Percentiles rank a stretch among this genome's conserved stretches.
Conservation (phyloP, 2,888 invertebrate species). For the Nycteola revayana region DNA sequence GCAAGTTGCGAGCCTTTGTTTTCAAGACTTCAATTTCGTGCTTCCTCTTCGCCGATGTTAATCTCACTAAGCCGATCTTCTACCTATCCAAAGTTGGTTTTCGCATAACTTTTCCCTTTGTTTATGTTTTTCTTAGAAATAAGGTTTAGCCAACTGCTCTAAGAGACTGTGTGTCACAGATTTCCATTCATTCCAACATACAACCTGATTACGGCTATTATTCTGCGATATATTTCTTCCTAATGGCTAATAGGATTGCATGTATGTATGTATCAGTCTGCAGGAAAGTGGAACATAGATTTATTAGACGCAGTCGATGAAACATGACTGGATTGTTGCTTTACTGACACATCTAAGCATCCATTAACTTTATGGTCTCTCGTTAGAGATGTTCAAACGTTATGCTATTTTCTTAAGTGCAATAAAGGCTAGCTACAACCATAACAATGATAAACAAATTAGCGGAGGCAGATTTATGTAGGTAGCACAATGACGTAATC, state of each 20-base stretch:
- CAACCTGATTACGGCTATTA: conserved; percentile 38
- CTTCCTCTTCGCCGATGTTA: conserved; percentile 19
- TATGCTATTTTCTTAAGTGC: conserved; percentile 26
- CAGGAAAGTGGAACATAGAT: conserved; percentile 25
- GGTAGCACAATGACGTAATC: conserved; percentile 37
- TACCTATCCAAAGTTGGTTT: conserved; percentile 10
- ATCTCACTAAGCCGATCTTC: conserved; percentile 16
- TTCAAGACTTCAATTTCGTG: conserved; percentile 21
- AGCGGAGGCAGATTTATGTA: conserved; percentile 41
- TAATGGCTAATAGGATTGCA: conserved; percentile 39
- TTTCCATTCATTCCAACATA: conserved; percentile 24
- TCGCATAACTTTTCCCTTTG: conserved; percentile 1
- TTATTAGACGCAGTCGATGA: conserved; percentile 12
- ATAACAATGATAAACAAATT: conserved; percentile 48
- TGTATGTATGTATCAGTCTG: conserved; percentile 27
- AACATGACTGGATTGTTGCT: no score
- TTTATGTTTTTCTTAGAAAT: conserved; percentile 12
- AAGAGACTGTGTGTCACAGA: conserved; percentile 12
- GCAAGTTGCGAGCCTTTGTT: conserved; percentile 22
- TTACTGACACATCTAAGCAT: conserved; percentile 18
- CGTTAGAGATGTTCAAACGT: conserved; percentile 35
- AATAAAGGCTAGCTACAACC: conserved; percentile 32
- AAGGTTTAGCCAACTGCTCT: conserved; percentile 10
- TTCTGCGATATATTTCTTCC: conserved; percentile 39
- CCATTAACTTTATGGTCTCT: conserved; percentile 31